phyloP scores from a whole-genome alignment of 1,140 invertebrate genomes.

The Aphaenogaster ashmeadi region DNA sequence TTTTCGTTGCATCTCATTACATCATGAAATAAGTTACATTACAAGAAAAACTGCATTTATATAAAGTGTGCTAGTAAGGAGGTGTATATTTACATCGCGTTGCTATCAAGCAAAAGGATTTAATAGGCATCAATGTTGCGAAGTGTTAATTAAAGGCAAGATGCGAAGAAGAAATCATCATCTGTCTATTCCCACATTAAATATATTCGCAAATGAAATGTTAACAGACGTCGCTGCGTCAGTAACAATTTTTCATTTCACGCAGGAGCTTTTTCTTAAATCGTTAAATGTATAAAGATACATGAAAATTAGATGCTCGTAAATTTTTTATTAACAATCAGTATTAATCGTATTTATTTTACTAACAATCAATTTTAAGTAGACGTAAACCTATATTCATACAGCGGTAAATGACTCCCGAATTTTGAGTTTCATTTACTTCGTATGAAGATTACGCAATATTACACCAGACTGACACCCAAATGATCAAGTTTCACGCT shows the following conservation, averaged over 20 bases:
- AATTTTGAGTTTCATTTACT: not conserved
- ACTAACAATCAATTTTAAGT: not conserved
- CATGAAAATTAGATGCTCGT: not conserved
- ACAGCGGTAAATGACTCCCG: not conserved
- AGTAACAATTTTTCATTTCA: not conserved
- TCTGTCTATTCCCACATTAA: not conserved
- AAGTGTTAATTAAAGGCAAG: not conserved
- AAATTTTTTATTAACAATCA: not conserved
- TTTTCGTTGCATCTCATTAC: not conserved
- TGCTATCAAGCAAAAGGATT: not conserved
- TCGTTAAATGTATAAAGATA: not conserved
- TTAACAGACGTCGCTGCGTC: not conserved
- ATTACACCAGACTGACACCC: not conserved
- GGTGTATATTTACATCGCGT: not conserved
- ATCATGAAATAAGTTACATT: constrained; percentile 10
- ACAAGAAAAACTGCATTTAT: not conserved
- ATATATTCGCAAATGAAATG: not conserved
- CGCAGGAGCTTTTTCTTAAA: not conserved
- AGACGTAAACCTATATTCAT: not conserved
- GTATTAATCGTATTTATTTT: not conserved
- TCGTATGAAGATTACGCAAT: not conserved
- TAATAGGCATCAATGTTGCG: not conserved
- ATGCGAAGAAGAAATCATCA: not conserved
- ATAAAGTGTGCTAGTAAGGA: not conserved
- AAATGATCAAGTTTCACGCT: constrained; percentile 9